Evolutionary conservation across 2,888 invertebrate species (phyloP).

Genomic region (Drosophila kanekoi): DNA sequence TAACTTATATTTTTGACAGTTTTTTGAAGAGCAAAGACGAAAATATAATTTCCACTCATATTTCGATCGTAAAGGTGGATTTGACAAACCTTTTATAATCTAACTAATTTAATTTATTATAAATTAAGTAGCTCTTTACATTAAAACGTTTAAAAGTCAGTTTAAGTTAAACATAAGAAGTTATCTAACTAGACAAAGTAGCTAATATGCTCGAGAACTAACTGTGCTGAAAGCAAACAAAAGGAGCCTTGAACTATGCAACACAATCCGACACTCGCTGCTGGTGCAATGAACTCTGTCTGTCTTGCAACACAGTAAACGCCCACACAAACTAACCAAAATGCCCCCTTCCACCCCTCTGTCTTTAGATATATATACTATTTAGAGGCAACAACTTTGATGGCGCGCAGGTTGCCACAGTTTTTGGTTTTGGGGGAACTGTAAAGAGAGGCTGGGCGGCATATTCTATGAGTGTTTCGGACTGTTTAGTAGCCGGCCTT

Average conservation of each 20-base stretch:
- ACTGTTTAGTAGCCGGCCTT: slow-evolving; percentile 43
- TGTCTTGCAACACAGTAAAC: slow-evolving; percentile 24
- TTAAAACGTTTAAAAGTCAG: no score
- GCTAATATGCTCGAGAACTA: slow-evolving; percentile 7
- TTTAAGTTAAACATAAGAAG: no score
- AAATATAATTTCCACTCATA: no score
- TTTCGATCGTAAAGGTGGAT: no score
- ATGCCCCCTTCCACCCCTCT: not conserved
- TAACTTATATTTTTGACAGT: no score
- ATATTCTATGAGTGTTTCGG: slow-evolving; percentile 17
- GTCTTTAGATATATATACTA: not conserved
- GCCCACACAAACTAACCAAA: slow-evolving; percentile 37
- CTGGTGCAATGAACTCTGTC: slow-evolving; percentile 59
- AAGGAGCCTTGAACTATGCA: slow-evolving; percentile 66
- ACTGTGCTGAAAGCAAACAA: slow-evolving; percentile 38
- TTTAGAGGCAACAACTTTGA: slow-evolving; percentile 3
- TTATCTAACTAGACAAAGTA: not conserved
- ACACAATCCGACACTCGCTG: slow-evolving; percentile 29
- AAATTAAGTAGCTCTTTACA: no score
- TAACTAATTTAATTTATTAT: no score
- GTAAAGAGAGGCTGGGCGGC: not conserved
- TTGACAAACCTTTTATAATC: no score
- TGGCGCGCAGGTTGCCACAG: slow-evolving; percentile 8
- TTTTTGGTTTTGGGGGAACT: not conserved
- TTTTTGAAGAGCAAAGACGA: no score